Base-by-base conservation (phyloP, 2,113 vertebrate species). In the Hiodon tergisus region DNA sequence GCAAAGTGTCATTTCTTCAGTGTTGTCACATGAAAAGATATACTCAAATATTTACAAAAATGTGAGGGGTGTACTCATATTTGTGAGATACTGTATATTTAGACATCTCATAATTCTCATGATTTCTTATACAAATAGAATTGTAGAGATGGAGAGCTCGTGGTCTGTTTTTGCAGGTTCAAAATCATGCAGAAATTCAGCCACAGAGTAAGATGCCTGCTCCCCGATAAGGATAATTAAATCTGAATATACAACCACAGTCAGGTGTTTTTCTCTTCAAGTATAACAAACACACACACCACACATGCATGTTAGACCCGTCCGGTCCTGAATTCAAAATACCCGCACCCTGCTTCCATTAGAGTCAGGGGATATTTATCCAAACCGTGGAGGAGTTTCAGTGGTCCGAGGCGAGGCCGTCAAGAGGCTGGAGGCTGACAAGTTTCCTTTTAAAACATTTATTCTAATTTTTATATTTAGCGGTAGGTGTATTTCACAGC, bases 401-500 rank as follows among this genome's bases (percentile, higher is more conserved):
- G 31, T 31, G 31, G 31, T 31, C 31, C 31, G 31, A 31, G 2
- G 31, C 31, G 31, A 31, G 31, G 31, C 31, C 31, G 31, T 31
- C 31, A 31, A 31, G 31, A 31, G 31, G 31, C 31, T 31, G 31
- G 31, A 31, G 31, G 31, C 14, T 14, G 9, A 3, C 58, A 59
- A 14, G 58, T 11, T 14, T 47, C 7, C 5, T 67, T 62, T 63
- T 59, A 58, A 61, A n/a, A 46, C 59, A 51, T 53, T 72, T 50
- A 48, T 72, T 47, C 61, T 67, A 69, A 50, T 66, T 9, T 70
- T 51, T 50, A 82, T 79, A 73, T 74, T 63, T 59, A 50, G 71
- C 31, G 50, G 48, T 7, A 50, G 60, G 46, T 10, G 59, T 31
- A 13, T 50, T 46, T 62, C 14, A 59, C 31, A 16, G 8, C 73